A percentile compares a stretch with the other conserved stretches of the same genome.
Conservation (phyloP, 1,140 invertebrate species). For the Carcinoscorpius rotundicauda region DNA sequence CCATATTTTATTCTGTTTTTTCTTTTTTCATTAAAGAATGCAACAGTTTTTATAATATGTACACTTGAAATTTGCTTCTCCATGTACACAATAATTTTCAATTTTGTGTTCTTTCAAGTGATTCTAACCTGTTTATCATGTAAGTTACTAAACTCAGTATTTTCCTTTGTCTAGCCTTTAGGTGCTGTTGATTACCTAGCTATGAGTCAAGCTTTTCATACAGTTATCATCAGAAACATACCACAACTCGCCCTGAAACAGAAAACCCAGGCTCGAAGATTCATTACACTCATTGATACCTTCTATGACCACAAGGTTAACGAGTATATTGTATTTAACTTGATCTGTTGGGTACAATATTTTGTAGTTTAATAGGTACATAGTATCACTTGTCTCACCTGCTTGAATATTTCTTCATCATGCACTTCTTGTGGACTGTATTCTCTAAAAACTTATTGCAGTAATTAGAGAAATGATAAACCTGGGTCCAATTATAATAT, state of each 20-base stretch:
- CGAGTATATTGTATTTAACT: conserved; percentile 3
- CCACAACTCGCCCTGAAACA: conserved; percentile 63
- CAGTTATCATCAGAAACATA: conserved; percentile 79
- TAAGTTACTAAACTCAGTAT: conserved; percentile 7
- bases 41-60: not conserved
- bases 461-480: too few species aligned
- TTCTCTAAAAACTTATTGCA: too few species aligned
- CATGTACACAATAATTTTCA: not conserved
- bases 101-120: not conserved
- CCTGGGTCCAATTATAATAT: too few species aligned
- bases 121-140: not conserved
- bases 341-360: conserved; percentile 1
- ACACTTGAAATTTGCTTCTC: conserved; percentile 3
- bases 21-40: conserved; percentile 4
- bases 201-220: conserved; percentile 85
- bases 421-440: too few species aligned
- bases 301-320: conserved; percentile 84
- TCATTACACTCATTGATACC: conserved; percentile 95
- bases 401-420: too few species aligned
- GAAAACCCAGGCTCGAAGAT: conserved; percentile 76
- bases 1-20: not conserved
- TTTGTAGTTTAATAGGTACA: not conserved
- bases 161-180: conserved; percentile 50
- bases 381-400: too few species aligned
- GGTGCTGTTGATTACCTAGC: conserved; percentile 90